Conservation (phyloP, 2,113 vertebrate genomes). For the Sapayoa aenigma region DNA sequence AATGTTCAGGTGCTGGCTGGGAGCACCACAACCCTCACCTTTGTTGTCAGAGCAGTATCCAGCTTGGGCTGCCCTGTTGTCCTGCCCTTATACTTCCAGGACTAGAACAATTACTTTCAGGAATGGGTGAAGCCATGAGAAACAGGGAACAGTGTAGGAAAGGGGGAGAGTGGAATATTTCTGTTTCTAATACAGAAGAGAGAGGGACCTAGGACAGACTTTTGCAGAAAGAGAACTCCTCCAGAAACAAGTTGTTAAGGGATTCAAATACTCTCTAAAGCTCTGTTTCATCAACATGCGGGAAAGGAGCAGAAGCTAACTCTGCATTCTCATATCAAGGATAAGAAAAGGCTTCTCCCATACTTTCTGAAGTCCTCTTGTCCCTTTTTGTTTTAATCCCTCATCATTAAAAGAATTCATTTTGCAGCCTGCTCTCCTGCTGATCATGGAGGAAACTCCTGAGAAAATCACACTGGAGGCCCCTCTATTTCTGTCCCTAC, state of each 20-base stretch:
- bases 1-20: not conserved
- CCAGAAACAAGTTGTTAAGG: not conserved
- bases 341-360: not conserved
- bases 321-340: not conserved
- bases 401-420: not conserved
- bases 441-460: not conserved
- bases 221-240: not conserved
- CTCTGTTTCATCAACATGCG: not conserved
- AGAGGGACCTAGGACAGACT: not conserved
- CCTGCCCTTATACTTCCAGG: rapidly evolving
- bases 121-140: not conserved
- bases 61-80: not conserved
- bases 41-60: not conserved
- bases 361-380: not conserved
- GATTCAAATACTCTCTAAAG: not conserved
- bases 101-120: not conserved
- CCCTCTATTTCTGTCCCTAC: not conserved
- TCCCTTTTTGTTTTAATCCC: not conserved
- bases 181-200: not conserved
- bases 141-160: not conserved
- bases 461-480: not conserved
- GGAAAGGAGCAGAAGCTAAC: not conserved
- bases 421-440: not conserved
- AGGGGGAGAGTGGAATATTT: not conserved
- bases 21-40: not conserved